Percentiles rank a stretch among this genome's conserved stretches.
phyloP scores from a whole-genome alignment of 30 jellyfish, hydroid and myxozoan genomes.

The Haliclystus octoradiatus region DNA sequence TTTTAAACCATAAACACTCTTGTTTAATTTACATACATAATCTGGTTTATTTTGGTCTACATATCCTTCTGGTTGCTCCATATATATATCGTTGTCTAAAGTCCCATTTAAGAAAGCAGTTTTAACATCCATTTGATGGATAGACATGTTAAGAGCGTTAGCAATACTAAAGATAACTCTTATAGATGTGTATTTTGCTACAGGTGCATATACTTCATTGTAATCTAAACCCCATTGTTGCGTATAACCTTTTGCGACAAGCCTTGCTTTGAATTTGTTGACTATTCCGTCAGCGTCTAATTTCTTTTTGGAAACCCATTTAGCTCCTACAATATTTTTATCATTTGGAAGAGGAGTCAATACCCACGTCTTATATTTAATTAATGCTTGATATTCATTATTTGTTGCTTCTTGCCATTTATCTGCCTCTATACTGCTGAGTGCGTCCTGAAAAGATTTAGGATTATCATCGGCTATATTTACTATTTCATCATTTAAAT shows the following conservation, averaged over 20 bases:
- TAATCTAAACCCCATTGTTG: too few species aligned
- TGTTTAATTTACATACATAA: slow-evolving; percentile 21
- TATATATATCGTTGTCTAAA: slow-evolving; percentile 38
- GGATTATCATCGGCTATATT: slow-evolving; percentile 12
- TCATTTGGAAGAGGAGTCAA: slow-evolving; percentile 7
- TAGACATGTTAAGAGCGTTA: slow-evolving; percentile 14
- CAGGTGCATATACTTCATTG: slow-evolving; percentile 39
- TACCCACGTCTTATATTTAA: slow-evolving; percentile 23
- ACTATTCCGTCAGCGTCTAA: slow-evolving; percentile 20
- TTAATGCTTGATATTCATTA: slow-evolving; percentile 7
- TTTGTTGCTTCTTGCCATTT: slow-evolving; percentile 22
- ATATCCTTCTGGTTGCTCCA: slow-evolving; percentile 56
- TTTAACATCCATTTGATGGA: slow-evolving; percentile 44
- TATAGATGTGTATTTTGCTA: slow-evolving; percentile 22
- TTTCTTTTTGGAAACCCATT: slow-evolving; percentile 23
- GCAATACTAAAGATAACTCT: slow-evolving; percentile 26
- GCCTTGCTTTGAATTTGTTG: slow-evolving; percentile 18
- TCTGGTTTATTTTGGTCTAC: slow-evolving; percentile 18
- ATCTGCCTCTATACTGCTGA: slow-evolving; percentile 5
- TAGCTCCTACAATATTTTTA: slow-evolving; percentile 8
- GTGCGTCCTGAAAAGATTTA: slow-evolving; percentile 10
- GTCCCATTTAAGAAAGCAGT: slow-evolving; percentile 32
- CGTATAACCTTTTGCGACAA: slow-evolving; percentile 30
- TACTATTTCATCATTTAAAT: not conserved
- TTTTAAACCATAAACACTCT: slow-evolving; percentile 55